These are phyloP conservation scores for Malaclemys terrapin DNA, from an alignment of 2,113 vertebrate species.

Conservation along the genomic window DNA sequence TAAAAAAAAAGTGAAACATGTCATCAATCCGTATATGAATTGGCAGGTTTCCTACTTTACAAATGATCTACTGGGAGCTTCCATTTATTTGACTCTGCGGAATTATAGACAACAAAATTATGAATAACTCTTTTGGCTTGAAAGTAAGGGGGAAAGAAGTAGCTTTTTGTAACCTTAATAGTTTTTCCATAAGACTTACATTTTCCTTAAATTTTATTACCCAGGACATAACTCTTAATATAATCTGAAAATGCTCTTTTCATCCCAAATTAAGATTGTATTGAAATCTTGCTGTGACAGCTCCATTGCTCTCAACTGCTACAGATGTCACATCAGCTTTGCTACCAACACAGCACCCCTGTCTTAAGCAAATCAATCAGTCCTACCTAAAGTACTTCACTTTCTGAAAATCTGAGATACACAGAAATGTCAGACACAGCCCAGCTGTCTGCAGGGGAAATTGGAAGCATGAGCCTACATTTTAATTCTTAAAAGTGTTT, in stretches of 20 bases:
- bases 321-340: not conserved
- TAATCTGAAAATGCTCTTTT: not conserved
- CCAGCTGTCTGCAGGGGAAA: not conserved
- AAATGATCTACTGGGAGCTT: slow-evolving; percentile 26
- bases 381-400: not conserved
- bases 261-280: not conserved
- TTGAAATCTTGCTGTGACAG: not conserved
- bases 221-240: rapidly evolving
- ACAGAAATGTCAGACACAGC: not conserved
- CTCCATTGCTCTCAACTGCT: not conserved
- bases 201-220: not conserved
- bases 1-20: not conserved
- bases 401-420: not conserved
- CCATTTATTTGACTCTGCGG: not conserved
- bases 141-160: not conserved
- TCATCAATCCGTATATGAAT: not conserved
- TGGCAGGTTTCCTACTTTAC: not conserved
- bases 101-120: not conserved
- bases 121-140: not conserved
- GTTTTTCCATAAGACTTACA: not conserved
- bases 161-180: not conserved
- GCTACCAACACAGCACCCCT: not conserved
- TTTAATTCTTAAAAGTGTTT: slow-evolving; percentile 2
- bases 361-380: rapidly evolving
- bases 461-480: rapidly evolving